Evolutionary conservation across 2,113 vertebrate genomes (phyloP).

Genomic region (Gobio gobio): DNA sequence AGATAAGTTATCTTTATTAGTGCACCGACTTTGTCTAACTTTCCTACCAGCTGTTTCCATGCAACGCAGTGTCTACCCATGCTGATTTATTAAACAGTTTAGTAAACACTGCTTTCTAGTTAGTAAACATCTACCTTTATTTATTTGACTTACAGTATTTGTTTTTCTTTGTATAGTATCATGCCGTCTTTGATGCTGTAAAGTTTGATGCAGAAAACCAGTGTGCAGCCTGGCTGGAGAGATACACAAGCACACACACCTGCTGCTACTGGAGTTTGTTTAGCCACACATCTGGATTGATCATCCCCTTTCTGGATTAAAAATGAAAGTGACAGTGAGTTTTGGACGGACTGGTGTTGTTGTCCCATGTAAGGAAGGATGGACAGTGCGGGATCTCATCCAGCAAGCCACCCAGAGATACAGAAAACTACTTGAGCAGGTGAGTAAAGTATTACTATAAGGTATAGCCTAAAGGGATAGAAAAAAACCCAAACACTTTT

Average conservation of each 20-base stretch:
- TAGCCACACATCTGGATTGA: not conserved
- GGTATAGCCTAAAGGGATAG: too few species aligned
- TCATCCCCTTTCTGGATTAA: slow-evolving; percentile 29
- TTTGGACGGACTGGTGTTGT: slow-evolving; percentile 92
- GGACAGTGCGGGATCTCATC: slow-evolving; percentile 88
- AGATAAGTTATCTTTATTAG: not conserved
- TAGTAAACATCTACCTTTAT: not conserved
- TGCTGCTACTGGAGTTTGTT: slow-evolving; percentile 14
- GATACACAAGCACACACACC: not conserved
- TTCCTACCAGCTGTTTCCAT: slow-evolving; percentile 23
- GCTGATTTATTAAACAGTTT: not conserved
- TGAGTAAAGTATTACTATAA: slow-evolving; percentile 57
- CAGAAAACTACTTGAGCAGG: slow-evolving; percentile 89
- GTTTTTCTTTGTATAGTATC: not conserved
- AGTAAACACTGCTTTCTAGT: not conserved
- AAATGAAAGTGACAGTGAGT: slow-evolving; percentile 94
- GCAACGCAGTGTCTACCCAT: not conserved
- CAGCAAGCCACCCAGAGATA: slow-evolving; percentile 92
- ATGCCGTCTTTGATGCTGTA: not conserved
- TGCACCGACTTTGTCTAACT: not conserved
- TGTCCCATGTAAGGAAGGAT: slow-evolving; percentile 92
- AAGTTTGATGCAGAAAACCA: not conserved
- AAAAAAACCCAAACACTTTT: not conserved
- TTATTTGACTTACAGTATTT: not conserved
- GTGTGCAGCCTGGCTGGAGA: not conserved